Evolutionary conservation across 2,888 invertebrate species (phyloP), one percentile per base, ranked within the genome.

Genomic region (Tenthredo distinguenda): DNA sequence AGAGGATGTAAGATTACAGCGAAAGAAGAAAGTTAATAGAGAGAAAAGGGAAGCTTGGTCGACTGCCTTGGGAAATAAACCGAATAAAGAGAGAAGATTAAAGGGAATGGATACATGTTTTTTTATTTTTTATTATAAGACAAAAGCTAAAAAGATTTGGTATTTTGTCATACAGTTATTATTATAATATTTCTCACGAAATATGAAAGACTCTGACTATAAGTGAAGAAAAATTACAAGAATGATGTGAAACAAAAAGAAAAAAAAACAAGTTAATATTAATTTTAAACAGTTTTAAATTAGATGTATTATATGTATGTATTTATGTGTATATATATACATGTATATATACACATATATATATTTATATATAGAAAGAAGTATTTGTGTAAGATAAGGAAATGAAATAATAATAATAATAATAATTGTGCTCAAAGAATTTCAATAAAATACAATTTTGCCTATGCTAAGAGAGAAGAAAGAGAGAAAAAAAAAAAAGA

Each of bases 381-480:
- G 90, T 90, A 90, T 88, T 90, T 90, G 90, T 91, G 89, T 90
- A 91, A 90, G 88, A 89, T 88, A 90, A 91, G 88, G 87, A 87
- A 82, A 87, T 87, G 12, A 77, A 40, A 37, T 18, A 81, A 58
- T 21, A 18, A 79, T 34, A 68, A 68, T 26, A 83, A 65, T 83
- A 88, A 89, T 91, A 89, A 90, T 89, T 91, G 91, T 91, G 91
- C 91, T 91, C 91, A 91, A 91, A 90, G 90, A 91, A 90, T 90
- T 91, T 91, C 91, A 91, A 91, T 91, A 91, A 91, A 90, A 91
- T 90, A 91, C 90, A 87, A 91, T 91, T 91, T 91, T 91, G 91
- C 91, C 91, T 91, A 91, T 91, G 90, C 91, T 90, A 90, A 86
- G 84, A 85, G 86, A 86, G 74, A 82, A 12, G 34, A 68, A 43